Base-by-base conservation (phyloP, 2,113 vertebrate species). In the Indicator maculatus region DNA sequence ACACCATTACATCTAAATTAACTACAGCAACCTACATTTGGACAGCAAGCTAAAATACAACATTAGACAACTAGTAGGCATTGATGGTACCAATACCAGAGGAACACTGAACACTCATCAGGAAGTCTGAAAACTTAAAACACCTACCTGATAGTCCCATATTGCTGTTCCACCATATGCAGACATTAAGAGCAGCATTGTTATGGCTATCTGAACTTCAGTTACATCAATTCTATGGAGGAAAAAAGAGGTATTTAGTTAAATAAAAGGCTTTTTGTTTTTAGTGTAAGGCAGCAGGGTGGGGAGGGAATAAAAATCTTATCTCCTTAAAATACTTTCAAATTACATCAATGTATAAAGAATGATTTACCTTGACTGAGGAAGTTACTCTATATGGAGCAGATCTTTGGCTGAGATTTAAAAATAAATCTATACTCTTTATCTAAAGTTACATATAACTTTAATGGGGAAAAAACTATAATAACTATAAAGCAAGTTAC, bases 151-250 rank as follows among this genome's bases (percentile, higher is more conserved):
- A 21, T 83, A 97, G 71, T 99, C 98, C 99, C 99, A 99, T 45
- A 99, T 31, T 73, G 96, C 83, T 76, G 99, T 96, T 91, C 99
- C 99, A 89, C 98, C 98, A 58, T 98, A 98, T 3, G 99, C 98
- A 47, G 99, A 97, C 92, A 99, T 95, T 93, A 99, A n/a, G 72
- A 99, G 99, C 96, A 99, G 94, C 70, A 97, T 26, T 3, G 98
- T 97, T 96, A 99, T 98, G 89, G 98, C 97, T 33, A 99, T 28
- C 97, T 99, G 99, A 95, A 99, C 98, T 96, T 99, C 99, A n/a
- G 99, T 99, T 83, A 99, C 99, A 87, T 99, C 99, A 73, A 99
- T 93, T 96, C 99, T 99, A 64, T 56, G 77, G 81, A 63, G 12
- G 67, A 61, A 83, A 71, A 65, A 27, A 59, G 2, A 19, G 30